Evolutionary conservation across 2,888 invertebrate species (phyloP), one percentile per base, ranked within the genome.

Genomic region (Anticlea derivata): DNA sequence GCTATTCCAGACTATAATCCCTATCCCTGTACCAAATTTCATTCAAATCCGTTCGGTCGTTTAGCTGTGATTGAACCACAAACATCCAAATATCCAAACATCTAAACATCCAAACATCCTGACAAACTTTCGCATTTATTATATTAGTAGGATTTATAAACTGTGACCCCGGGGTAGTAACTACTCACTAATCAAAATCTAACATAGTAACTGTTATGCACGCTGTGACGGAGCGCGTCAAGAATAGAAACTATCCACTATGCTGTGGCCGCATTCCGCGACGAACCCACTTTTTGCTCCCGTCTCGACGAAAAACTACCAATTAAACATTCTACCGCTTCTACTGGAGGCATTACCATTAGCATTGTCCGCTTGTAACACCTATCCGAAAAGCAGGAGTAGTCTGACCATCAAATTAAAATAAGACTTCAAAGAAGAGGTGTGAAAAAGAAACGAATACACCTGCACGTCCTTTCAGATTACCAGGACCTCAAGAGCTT

Each of bases 281-380:
- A 77, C 87, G 85, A 77, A 73, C 71, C 78, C 79, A 81, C 86
- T 90, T 89, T 84, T 89, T 89, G 86, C 83, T 86, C 84, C 74
- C 37, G 37, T 31, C 63, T 66, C 66, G 74, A 77, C 66, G 74
- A 77, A 78, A 77, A 78, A 78, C 74, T 74, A 86, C 83, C 81
- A 87, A 87, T 88, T 88, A 86, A 79, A 87, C 73, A 78, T 79
- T 80, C 83, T 86, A 85, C 76, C 78, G 73, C 78, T 79, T 80
- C 83, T 86, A 85, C 76, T 78, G 75, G 76, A 78, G 72, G 80
- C 85, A 83, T 86, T 86, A 86, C 77, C 81, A 75, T 79, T 73
- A 69, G 68, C 72, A 80, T 78, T 79, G 77, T 80, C 75, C 70
- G 68, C 63, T 71, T 60, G 61, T 67, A 63, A 40, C 48, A 40